A percentile compares a stretch with the other conserved stretches of the same genome.
Conservation (phyloP, 1,140 invertebrate genomes). For the Bombyx mandarina region DNA sequence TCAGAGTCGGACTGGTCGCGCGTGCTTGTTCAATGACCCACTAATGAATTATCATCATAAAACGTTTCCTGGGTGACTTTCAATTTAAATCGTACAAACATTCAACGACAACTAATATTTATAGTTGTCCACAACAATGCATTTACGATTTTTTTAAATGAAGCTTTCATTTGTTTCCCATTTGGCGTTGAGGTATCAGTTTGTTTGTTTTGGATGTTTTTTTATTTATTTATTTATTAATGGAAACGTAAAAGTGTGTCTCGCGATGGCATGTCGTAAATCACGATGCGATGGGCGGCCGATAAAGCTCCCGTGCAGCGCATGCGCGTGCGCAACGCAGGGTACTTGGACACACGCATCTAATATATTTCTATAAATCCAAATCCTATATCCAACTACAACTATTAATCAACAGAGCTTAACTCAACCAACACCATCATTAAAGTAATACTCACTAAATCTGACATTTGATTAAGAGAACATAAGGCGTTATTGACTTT, state of each 20-base stretch:
- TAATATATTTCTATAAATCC: slow-evolving; percentile 32
- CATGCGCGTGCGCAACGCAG: slow-evolving; percentile 20
- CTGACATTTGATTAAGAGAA: slow-evolving; percentile 65
- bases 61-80: slow-evolving; percentile 34
- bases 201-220: too few relatives aligned
- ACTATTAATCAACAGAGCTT: slow-evolving; percentile 56
- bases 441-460: slow-evolving; percentile 61
- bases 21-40: slow-evolving; percentile 40
- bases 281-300: slow-evolving; percentile 46
- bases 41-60: slow-evolving; percentile 50
- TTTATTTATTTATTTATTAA: slow-evolving; percentile 26
- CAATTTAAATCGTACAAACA: slow-evolving; percentile 4
- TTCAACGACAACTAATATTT: neutral
- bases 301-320: slow-evolving; percentile 44
- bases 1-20: slow-evolving; percentile 30
- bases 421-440: slow-evolving; percentile 48
- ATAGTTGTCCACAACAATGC: too few relatives aligned
- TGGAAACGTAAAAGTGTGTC: slow-evolving; percentile 35
- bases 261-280: slow-evolving; percentile 44
- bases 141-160: too few relatives aligned
- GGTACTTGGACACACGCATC: slow-evolving; percentile 10
- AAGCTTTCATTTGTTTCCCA: too few relatives aligned
- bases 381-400: slow-evolving; percentile 34
- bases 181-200: too few relatives aligned
- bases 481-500: slow-evolving; percentile 40